Conservation (phyloP, 2,888 invertebrate species). For the Polyommatus iphigenia region DNA sequence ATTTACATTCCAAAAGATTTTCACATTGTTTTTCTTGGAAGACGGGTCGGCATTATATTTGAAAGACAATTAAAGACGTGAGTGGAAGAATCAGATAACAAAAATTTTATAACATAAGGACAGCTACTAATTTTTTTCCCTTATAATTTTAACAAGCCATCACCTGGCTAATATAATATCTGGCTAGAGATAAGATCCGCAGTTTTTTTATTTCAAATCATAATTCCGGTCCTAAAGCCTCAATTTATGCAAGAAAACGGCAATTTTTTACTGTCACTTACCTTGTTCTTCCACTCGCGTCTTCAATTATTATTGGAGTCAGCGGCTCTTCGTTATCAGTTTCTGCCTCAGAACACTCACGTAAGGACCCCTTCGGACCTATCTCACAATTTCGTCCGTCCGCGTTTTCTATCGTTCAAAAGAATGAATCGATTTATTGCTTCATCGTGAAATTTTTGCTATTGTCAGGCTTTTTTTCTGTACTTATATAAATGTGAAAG, state of each 20-base stretch:
- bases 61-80: not conserved
- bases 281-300: too few relatives aligned
- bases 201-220: too few relatives aligned
- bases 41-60: constrained; percentile 21
- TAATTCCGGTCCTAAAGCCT: too few relatives aligned
- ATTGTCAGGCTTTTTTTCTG: not conserved
- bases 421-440: not conserved
- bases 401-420: not conserved
- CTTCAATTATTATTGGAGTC: not conserved
- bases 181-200: too few relatives aligned
- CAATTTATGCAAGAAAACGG: too few relatives aligned
- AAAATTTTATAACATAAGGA: too few relatives aligned
- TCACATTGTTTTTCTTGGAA: not conserved
- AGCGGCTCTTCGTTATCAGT: constrained; percentile 1
- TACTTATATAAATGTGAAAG: not conserved
- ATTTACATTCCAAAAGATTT: constrained; percentile 5
- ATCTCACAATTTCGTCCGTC: not conserved
- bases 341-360: constrained; percentile 28
- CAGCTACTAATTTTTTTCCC: too few relatives aligned
- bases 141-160: too few relatives aligned
- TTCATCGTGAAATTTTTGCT: not conserved
- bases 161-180: too few relatives aligned
- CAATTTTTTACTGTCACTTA: too few relatives aligned
- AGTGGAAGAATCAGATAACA: too few relatives aligned
- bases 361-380: constrained; percentile 21